Percentiles rank a stretch among this genome's conserved stretches.
Evolutionary conservation across 2,113 vertebrate genomes (phyloP).

Genomic region (Corvus cornix): DNA sequence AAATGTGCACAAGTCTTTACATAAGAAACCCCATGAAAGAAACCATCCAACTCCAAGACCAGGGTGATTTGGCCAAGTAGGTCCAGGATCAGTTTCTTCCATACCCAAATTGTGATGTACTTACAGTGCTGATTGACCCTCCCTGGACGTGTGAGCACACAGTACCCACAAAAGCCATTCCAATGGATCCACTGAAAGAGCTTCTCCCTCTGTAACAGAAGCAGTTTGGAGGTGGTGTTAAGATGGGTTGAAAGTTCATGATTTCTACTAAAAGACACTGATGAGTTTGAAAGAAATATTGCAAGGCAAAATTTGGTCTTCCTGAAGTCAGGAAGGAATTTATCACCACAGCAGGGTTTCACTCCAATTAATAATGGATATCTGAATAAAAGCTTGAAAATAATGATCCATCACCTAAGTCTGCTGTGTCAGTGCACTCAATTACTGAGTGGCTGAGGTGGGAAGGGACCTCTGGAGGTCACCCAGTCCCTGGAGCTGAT

Average conservation of each 20-base stretch:
- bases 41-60: not conserved
- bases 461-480: not conserved
- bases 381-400: not conserved
- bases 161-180: conserved; percentile 86
- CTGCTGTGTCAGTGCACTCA: not conserved
- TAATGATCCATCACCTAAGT: not conserved
- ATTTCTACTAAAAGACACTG: not conserved
- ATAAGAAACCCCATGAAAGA: not conserved
- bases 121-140: conserved; percentile 85
- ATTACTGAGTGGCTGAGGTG: not conserved
- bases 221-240: not conserved
- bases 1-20: not conserved
- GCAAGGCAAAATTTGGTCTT: not conserved
- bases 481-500: not conserved
- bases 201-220: conserved; percentile 70
- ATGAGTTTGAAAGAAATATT: not conserved
- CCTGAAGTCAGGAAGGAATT: not conserved
- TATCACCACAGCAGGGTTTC: not conserved
- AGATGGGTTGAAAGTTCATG: not conserved
- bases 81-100: not conserved
- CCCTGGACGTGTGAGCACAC: conserved; percentile 75
- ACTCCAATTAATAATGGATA: not conserved
- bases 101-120: not conserved
- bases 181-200: conserved; percentile 69
- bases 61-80: not conserved